These are phyloP conservation scores for Lineus longissimus DNA, from an alignment of 1,140 invertebrate genomes.

Conservation along the genomic window DNA sequence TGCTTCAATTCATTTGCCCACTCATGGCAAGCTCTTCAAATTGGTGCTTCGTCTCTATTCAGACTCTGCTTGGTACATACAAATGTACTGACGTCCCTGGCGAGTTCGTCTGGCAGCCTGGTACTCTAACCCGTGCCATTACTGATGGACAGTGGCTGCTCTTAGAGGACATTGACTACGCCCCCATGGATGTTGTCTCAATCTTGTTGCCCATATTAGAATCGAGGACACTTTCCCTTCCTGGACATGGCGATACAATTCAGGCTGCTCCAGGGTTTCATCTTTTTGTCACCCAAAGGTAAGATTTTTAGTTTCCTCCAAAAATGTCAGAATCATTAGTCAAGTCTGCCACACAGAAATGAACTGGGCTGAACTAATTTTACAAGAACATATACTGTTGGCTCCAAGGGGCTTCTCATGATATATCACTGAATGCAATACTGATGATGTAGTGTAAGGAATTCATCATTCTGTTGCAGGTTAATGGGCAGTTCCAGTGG, in stretches of 20 bases:
- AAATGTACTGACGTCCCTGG: slow-evolving; percentile 93
- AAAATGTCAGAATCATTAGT: background rate
- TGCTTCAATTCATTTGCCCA: background rate
- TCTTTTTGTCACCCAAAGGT: slow-evolving; percentile 86
- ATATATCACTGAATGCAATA: too few species aligned
- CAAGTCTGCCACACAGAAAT: background rate
- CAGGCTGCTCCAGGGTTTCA: slow-evolving; percentile 79
- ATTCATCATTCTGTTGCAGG: slow-evolving; percentile 54
- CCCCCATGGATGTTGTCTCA: slow-evolving; percentile 86
- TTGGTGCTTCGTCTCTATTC: slow-evolving; percentile 19
- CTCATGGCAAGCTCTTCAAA: too few species aligned
- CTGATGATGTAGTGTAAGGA: too few species aligned
- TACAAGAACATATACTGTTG: too few species aligned
- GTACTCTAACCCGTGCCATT: slow-evolving; percentile 71
- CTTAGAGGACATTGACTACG: slow-evolving; percentile 93
- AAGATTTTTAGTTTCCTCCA: slow-evolving; percentile 23
- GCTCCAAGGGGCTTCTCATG: too few species aligned
- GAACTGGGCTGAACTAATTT: too few species aligned
- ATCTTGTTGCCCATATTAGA: slow-evolving; percentile 82
- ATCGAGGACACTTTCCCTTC: slow-evolving; percentile 74
- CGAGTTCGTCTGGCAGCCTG: slow-evolving; percentile 94
- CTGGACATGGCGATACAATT: slow-evolving; percentile 79
- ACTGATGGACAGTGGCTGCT: slow-evolving; percentile 85
- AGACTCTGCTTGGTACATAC: slow-evolving; percentile 88
- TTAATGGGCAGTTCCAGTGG: slow-evolving; percentile 59